phyloP scores from a whole-genome alignment of 2,797 vertebrate species.

The Hippoglossus hippoglossus region DNA sequence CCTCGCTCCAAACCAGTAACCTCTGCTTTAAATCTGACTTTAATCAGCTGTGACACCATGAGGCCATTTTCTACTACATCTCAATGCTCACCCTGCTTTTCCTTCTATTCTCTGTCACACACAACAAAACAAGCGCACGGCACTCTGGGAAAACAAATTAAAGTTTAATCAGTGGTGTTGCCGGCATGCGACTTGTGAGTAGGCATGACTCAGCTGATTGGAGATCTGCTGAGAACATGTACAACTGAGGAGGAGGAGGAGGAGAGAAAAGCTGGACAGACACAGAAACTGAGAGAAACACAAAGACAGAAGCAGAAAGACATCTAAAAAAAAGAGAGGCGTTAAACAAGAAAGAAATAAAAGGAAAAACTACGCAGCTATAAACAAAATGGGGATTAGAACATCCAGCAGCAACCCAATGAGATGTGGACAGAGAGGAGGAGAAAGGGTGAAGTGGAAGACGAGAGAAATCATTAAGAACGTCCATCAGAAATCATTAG shows the following conservation, averaged over 20 bases:
- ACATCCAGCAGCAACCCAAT: background rate
- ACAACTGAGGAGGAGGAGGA: too few relatives aligned
- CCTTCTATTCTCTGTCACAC: background rate
- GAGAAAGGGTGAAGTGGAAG: background rate
- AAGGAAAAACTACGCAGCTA: background rate
- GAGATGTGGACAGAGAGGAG: background rate
- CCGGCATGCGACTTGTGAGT: background rate
- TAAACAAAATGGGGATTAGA: background rate
- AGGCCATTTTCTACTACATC: conserved; percentile 13
- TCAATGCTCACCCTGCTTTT: background rate
- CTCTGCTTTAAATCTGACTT: conserved; percentile 42
- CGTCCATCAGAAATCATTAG: conserved; percentile 2
- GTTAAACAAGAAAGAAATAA: too few relatives aligned
- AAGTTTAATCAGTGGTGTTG: conserved; percentile 27
- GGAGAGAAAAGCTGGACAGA: background rate
- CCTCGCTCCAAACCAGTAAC: background rate
- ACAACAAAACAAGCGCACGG: background rate
- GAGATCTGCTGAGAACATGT: background rate
- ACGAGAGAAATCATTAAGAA: conserved; percentile 5
- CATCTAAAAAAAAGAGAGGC: too few relatives aligned
- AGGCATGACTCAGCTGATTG: background rate
- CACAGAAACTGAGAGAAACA: background rate
- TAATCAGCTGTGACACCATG: conserved; percentile 16
- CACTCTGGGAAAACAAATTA: conserved; percentile 42
- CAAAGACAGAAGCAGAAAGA: background rate